Base-by-base conservation (phyloP, 2,888 invertebrate genomes). In the Cheilosia grossa region DNA sequence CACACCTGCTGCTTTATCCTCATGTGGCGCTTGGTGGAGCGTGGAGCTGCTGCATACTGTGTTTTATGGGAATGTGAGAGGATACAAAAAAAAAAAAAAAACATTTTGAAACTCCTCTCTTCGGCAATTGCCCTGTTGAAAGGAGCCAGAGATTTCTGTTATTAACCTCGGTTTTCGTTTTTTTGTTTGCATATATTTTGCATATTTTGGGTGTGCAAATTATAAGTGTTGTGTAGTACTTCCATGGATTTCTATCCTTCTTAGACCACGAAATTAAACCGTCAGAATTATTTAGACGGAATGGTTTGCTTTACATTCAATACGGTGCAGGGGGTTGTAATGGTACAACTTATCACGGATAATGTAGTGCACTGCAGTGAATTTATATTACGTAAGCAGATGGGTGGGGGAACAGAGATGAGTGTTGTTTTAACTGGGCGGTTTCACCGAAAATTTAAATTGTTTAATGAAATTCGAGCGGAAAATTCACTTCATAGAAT, bases 61-160 rank as follows among this genome's bases (percentile, higher is more conserved):
- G 49, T 27, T 58, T 30, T 58, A 74, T 74, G 58, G 37, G 58
- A 66, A 66, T 66, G n/a, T n/a, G n/a, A 37, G 24, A 61, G 17
- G 47, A 47, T 15, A 33, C 0, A 47, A 17, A 73, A 63, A 74
- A 59, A n/a, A n/a, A n/a, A n/a, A n/a, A n/a, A n/a, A n/a, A n/a
- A n/a, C n/a, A n/a, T n/a, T n/a, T n/a, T n/a, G n/a, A n/a, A n/a
- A n/a, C n/a, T 15, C 51, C 21, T 19, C 4, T 10, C 30, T 53
- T n/a, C 30, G 7, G 59, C 75, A 75, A 67, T 59, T 67, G 59
- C 75, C 66, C 56, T 15, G 40, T 33, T 5, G 24, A 9, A 40
- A 10, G 19, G 19, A 59, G n/a, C 24, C 24, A 21, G 17, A 17
- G 24, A 24, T 49, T 49, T 40, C 17, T 27, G 42, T 59, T 42